Percentiles rank a stretch among this genome's conserved stretches.
Conservation (phyloP, 2,888 invertebrate species). For the Leptopilina drosophilae region DNA sequence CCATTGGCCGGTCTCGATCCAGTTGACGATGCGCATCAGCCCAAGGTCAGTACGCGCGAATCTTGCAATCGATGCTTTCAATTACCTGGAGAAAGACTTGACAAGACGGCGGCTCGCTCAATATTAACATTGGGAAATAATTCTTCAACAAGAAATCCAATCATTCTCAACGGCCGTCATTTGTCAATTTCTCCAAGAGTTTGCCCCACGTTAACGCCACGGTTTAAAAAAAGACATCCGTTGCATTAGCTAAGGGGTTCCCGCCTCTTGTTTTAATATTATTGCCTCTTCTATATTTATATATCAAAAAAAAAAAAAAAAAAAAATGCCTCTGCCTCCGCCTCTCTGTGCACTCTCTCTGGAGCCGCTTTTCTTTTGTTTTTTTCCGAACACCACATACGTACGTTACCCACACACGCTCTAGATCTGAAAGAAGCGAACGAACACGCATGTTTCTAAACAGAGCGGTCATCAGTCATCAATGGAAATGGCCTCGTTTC, state of each 20-base stretch:
- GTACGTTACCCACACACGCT: slow-evolving; percentile 74
- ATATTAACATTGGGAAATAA: slow-evolving; percentile 32
- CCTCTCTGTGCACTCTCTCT: slow-evolving; percentile 59
- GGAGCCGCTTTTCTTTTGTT: slow-evolving; percentile 61
- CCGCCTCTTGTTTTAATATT: slow-evolving; percentile 45
- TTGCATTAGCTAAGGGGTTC: slow-evolving; percentile 38
- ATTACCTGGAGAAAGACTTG: slow-evolving; percentile 40
- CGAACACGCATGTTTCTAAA: slow-evolving; percentile 77
- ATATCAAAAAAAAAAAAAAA: too few relatives aligned
- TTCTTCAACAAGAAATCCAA: slow-evolving; percentile 32
- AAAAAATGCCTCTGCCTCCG: slow-evolving; percentile 36
- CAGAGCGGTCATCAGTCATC: slow-evolving; percentile 76
- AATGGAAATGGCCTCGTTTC: slow-evolving; percentile 76
- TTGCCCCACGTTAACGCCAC: slow-evolving; percentile 41
- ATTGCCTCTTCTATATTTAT: too few relatives aligned
- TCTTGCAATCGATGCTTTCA: slow-evolving; percentile 41
- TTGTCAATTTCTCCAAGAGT: slow-evolving; percentile 43
- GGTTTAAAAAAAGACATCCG: slow-evolving; percentile 41
- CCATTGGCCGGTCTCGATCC: slow-evolving; percentile 83
- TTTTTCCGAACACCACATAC: slow-evolving; percentile 69
- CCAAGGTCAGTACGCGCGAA: slow-evolving; percentile 72
- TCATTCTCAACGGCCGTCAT: slow-evolving; percentile 43
- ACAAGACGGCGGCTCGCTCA: slow-evolving; percentile 38
- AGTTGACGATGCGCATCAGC: slow-evolving; percentile 80
- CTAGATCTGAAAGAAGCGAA: slow-evolving; percentile 76